phyloP scores from a whole-genome alignment of 2,113 vertebrate genomes.

The Terrapene triunguis region DNA sequence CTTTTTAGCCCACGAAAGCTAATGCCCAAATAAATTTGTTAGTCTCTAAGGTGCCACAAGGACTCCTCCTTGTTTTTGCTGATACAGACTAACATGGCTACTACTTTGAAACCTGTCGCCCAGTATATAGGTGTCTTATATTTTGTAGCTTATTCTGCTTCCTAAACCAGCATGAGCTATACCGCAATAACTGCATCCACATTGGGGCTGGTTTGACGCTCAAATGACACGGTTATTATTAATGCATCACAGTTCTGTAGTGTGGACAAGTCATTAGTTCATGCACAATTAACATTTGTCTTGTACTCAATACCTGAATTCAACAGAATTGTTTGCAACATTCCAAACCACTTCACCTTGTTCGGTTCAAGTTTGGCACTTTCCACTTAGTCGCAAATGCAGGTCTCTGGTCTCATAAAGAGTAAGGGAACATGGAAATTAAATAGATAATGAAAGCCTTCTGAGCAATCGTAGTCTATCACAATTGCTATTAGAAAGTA shows the following conservation, averaged over 20 bases:
- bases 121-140: no score
- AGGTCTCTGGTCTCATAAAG: not conserved
- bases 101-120: no score
- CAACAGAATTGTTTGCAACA: not conserved
- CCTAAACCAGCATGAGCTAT: not conserved
- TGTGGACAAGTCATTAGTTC: not conserved
- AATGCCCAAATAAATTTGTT: no score
- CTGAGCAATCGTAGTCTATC: not conserved
- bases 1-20: no score
- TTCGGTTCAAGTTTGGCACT: not conserved
- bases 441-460: not conserved
- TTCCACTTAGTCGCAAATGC: not conserved
- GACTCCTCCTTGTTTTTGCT: no score
- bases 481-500: not conserved
- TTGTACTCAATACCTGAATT: not conserved
- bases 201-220: not conserved
- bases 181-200: not conserved
- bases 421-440: not conserved
- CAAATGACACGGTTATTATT: not conserved
- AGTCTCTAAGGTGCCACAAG: no score
- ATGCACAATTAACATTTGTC: not conserved
- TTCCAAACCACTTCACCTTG: accelerated
- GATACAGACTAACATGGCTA: no score
- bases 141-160: not conserved
- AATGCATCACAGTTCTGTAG: not conserved